Evolutionary conservation across 2,888 invertebrate genomes (phyloP).

Genomic region (Zele albiditarsus): DNA sequence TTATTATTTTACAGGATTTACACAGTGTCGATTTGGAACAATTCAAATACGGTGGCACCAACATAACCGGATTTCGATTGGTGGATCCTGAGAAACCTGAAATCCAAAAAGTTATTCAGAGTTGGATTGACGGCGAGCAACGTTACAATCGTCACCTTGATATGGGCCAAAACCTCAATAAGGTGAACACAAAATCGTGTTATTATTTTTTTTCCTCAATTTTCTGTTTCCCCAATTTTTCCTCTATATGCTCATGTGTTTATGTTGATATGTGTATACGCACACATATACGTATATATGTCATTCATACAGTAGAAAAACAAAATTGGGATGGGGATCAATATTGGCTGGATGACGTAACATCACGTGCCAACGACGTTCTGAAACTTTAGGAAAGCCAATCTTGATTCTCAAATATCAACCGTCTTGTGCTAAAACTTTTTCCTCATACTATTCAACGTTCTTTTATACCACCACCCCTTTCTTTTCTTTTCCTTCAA

Average conservation of each 20-base stretch:
- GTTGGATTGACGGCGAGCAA: constrained; percentile 86
- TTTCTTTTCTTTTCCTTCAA: background rate
- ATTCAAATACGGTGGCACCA: constrained; percentile 95
- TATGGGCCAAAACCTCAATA: constrained; percentile 76
- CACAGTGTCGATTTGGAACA: constrained; percentile 94
- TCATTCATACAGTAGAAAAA: constrained; percentile 23
- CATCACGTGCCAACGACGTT: constrained; percentile 24
- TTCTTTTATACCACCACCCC: too few relatives aligned
- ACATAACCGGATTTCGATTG: constrained; percentile 93
- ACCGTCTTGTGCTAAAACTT: constrained; percentile 13
- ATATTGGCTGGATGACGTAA: constrained; percentile 13
- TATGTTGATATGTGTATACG: constrained; percentile 10
- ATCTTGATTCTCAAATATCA: constrained; percentile 17
- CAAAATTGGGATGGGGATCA: constrained; percentile 18
- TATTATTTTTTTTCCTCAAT: constrained; percentile 28
- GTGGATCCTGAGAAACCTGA: constrained; percentile 89
- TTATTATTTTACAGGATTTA: constrained; percentile 80
- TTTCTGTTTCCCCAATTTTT: background rate
- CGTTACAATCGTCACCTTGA: constrained; percentile 79
- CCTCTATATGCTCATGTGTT: background rate
- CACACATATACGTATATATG: constrained; percentile 12
- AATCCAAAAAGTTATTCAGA: constrained; percentile 84
- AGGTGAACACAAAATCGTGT: constrained; percentile 71
- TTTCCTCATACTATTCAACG: background rate
- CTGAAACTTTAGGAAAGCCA: constrained; percentile 14